These are phyloP conservation scores for Exocentrus adspersus DNA, from an alignment of 2,888 invertebrate species.

Conservation along the genomic window DNA sequence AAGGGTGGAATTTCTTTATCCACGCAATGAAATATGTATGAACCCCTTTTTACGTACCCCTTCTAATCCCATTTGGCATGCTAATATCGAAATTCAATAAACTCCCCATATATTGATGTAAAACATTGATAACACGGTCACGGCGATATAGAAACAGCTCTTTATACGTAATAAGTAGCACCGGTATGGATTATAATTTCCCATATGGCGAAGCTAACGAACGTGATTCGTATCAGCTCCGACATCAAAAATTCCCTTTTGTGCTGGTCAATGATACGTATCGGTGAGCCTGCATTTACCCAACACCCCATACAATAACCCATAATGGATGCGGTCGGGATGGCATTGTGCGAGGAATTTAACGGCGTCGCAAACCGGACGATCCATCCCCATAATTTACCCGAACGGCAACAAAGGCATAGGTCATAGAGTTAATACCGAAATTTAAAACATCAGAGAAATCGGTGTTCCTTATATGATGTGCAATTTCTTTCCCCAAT, in stretches of 20 bases:
- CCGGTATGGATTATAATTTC: slow-evolving; percentile 39
- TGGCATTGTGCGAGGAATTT: slow-evolving; percentile 52
- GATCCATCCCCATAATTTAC: slow-evolving; percentile 30
- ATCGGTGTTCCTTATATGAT: too few relatives aligned
- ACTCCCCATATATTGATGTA: slow-evolving; percentile 15
- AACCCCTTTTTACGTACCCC: slow-evolving; percentile 7
- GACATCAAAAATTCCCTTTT: slow-evolving; percentile 53
- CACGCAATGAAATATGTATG: slow-evolving; percentile 7
- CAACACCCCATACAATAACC: slow-evolving; percentile 52
- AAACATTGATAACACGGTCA: slow-evolving; percentile 30
- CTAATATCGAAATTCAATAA: slow-evolving; percentile 30
- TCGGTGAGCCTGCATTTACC: slow-evolving; percentile 57
- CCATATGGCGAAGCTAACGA: slow-evolving; percentile 52
- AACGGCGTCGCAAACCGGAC: slow-evolving; percentile 23
- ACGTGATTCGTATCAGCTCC: slow-evolving; percentile 47
- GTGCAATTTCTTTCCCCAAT: too few relatives aligned
- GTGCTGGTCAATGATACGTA: slow-evolving; percentile 56
- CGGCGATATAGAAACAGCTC: slow-evolving; percentile 21
- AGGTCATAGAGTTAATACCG: too few relatives aligned
- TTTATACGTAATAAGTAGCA: not conserved
- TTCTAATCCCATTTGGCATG: slow-evolving; percentile 30
- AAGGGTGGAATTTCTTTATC: slow-evolving; percentile 13
- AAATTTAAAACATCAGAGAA: too few relatives aligned
- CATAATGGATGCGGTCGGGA: slow-evolving; percentile 57
- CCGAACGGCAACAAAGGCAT: slow-evolving; percentile 1